Conservation (phyloP, 64 coral and sea anemone genomes). For the Stylophora pistillata region DNA sequence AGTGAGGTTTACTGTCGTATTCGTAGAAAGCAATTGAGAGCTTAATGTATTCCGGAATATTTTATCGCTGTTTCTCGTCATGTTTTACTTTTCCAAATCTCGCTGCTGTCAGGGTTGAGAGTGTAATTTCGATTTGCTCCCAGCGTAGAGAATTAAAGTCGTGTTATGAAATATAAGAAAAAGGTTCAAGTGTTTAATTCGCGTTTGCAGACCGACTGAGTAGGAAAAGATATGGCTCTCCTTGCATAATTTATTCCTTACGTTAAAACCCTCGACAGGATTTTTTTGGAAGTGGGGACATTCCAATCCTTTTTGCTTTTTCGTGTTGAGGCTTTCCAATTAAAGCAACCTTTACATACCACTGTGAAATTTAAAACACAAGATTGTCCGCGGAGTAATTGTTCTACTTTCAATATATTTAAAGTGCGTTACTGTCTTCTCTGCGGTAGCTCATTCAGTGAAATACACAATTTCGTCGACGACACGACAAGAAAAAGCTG, state of each 20-base stretch:
- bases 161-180: neutral
- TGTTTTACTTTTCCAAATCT: no score
- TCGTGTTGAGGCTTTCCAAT: neutral
- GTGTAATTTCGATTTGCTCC: no score
- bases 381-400: neutral
- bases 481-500: neutral
- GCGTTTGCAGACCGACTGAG: slow-evolving; percentile 4
- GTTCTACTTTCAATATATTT: neutral
- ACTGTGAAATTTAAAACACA: neutral
- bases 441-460: neutral
- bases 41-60: no score
- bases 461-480: neutral
- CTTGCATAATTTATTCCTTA: neutral
- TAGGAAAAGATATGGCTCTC: neutral
- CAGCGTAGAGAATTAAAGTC: neutral
- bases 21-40: no score
- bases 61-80: no score
- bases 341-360: neutral
- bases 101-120: no score
- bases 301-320: neutral
- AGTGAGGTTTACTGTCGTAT: no score
- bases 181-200: neutral
- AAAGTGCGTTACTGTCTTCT: neutral
- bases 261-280: neutral
- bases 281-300: neutral